Percentiles rank a stretch among this genome's conserved stretches.
Evolutionary conservation across 2,797 vertebrate genomes (phyloP).

Genomic region (Ficedula albicollis): DNA sequence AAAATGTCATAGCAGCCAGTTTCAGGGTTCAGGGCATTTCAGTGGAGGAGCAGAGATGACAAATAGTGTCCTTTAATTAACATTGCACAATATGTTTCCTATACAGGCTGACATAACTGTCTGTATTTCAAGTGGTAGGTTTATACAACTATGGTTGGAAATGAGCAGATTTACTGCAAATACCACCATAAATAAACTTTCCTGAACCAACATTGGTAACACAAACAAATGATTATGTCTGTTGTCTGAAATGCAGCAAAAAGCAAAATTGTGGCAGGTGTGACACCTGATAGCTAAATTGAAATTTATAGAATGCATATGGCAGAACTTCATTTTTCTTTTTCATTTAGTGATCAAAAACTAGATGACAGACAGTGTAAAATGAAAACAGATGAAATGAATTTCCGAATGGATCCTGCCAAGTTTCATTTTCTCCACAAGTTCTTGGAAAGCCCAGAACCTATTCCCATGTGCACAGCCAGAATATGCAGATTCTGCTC

Average conservation of each 20-base stretch:
- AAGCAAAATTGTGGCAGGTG: slow-evolving; percentile 69
- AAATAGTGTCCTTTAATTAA: slow-evolving; percentile 42
- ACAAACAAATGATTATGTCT: slow-evolving; percentile 66
- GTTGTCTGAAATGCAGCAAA: slow-evolving; percentile 62
- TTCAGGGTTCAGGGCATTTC: background rate
- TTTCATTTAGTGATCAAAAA: slow-evolving; percentile 75
- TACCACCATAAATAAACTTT: slow-evolving; percentile 52
- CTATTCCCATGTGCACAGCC: slow-evolving; percentile 24
- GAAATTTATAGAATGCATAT: slow-evolving; percentile 76
- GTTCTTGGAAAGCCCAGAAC: slow-evolving; percentile 68
- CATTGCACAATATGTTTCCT: background rate
- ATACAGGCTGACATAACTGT: background rate
- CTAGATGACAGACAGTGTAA: slow-evolving; percentile 66
- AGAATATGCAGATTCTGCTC: slow-evolving; percentile 63
- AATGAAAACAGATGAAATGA: slow-evolving; percentile 76
- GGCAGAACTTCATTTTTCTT: slow-evolving; percentile 70
- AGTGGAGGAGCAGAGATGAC: background rate
- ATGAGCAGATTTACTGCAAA: slow-evolving; percentile 55
- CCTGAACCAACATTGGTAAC: slow-evolving; percentile 30
- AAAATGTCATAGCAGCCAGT: background rate
- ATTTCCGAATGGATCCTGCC: slow-evolving; percentile 68
- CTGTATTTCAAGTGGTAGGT: slow-evolving; percentile 23
- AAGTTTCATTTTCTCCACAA: slow-evolving; percentile 68
- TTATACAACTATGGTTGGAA: slow-evolving; percentile 22
- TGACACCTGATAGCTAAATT: slow-evolving; percentile 74